A percentile compares a stretch with the other conserved stretches of the same genome.
Conservation (phyloP, 2,888 invertebrate species). For the Eupithecia dodoneata region DNA sequence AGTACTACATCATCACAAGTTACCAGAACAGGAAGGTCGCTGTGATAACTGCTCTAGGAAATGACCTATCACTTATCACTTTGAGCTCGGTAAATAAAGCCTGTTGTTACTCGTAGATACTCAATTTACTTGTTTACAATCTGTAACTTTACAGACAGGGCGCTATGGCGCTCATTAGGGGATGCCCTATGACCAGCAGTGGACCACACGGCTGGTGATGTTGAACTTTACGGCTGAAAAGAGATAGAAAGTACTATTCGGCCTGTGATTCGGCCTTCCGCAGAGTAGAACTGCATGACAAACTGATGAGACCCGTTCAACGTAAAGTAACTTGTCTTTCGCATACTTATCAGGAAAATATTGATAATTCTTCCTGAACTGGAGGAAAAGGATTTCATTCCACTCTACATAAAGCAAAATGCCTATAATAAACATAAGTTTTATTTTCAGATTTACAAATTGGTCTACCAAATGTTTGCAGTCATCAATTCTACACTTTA, state of each 20-base stretch:
- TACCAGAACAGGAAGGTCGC: slow-evolving; percentile 63
- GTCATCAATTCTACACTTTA: slow-evolving; percentile 46
- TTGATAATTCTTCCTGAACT: not conserved
- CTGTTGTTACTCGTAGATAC: no score
- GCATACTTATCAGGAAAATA: not conserved
- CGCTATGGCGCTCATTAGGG: no score
- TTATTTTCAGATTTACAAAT: slow-evolving; percentile 67
- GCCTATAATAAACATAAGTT: not conserved
- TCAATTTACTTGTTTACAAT: no score
- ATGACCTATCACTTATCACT: slow-evolving; percentile 64
- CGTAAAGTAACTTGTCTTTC: not conserved
- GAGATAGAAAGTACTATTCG: no score
- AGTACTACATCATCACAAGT: slow-evolving; percentile 59
- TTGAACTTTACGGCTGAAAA: no score
- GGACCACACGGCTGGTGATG: no score
- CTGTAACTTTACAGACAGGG: no score
- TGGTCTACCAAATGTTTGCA: slow-evolving; percentile 65
- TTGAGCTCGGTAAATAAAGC: slow-evolving; percentile 63
- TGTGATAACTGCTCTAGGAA: slow-evolving; percentile 61
- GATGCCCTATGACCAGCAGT: no score
- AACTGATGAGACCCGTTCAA: not conserved
- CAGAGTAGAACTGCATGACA: not conserved
- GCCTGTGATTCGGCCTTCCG: no score
- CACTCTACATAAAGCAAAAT: not conserved
- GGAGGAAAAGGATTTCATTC: not conserved